These are phyloP conservation scores for Limonius californicus DNA, from an alignment of 1,140 invertebrate genomes.

Conservation along the genomic window DNA sequence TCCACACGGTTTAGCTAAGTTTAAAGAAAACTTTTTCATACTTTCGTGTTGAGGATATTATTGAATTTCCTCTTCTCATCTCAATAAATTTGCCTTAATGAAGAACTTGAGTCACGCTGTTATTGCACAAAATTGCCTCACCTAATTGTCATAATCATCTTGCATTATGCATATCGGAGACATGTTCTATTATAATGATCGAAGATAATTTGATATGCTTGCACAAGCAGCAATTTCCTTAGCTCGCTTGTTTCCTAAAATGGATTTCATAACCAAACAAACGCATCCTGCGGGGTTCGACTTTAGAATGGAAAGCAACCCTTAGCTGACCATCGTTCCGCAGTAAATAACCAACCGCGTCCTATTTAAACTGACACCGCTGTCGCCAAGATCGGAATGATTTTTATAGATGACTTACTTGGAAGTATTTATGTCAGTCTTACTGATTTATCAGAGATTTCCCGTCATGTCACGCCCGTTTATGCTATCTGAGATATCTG, in stretches of 20 bases:
- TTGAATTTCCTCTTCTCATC: too few species aligned
- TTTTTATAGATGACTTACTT: slow-evolving; percentile 21
- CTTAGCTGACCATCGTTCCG: background rate
- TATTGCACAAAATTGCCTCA: too few species aligned
- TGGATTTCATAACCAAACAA: background rate
- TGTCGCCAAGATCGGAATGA: background rate
- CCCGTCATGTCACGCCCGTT: slow-evolving; percentile 14
- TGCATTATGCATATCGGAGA: background rate
- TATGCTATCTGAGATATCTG: slow-evolving; percentile 4
- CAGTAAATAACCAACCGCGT: background rate
- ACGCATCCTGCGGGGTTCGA: background rate
- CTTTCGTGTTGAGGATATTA: too few species aligned
- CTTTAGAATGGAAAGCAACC: background rate
- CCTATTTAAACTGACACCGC: slow-evolving; percentile 2
- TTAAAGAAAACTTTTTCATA: too few species aligned
- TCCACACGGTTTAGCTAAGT: too few species aligned
- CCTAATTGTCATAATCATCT: background rate
- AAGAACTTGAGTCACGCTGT: too few species aligned
- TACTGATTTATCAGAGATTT: slow-evolving; percentile 16
- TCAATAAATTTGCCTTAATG: too few species aligned
- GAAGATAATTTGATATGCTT: background rate
- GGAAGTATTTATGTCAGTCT: slow-evolving; percentile 20
- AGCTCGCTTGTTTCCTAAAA: background rate
- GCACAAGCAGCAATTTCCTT: background rate
- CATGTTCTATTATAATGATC: background rate